Conservation (phyloP, 2,888 invertebrate genomes). For the Epirrhoe alternata region DNA sequence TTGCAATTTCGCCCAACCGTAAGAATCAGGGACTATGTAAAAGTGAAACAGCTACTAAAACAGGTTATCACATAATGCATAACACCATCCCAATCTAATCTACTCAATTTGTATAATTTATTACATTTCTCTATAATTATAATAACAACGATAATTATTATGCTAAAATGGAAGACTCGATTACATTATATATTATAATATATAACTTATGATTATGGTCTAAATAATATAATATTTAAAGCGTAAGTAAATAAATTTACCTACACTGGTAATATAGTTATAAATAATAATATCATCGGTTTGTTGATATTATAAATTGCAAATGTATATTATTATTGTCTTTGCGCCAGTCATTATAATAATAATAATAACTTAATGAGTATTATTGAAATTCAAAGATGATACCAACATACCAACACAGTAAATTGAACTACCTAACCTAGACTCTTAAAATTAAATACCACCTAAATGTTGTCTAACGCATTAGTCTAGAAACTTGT, state of each 20-base stretch:
- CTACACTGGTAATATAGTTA: background rate
- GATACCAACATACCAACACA: background rate
- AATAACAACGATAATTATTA: conserved; percentile 41
- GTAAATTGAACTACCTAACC: background rate
- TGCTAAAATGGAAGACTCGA: conserved; percentile 54
- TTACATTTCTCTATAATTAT: conserved; percentile 39
- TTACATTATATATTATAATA: conserved; percentile 33
- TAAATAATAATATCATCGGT: background rate
- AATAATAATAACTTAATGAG: too few relatives aligned
- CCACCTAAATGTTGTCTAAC: conserved; percentile 49
- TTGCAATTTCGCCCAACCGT: background rate
- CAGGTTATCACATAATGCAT: conserved; percentile 51
- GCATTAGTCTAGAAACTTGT: conserved; percentile 32
- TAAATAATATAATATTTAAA: background rate
- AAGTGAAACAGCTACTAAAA: conserved; percentile 46
- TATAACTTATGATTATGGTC: conserved; percentile 13
- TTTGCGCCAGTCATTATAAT: too few relatives aligned
- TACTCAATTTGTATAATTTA: conserved; percentile 55
- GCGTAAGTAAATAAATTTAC: background rate
- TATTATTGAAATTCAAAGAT: background rate
- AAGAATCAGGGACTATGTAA: conserved; percentile 16
- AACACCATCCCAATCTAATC: conserved; percentile 49
- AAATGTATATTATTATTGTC: background rate
- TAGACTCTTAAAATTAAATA: conserved; percentile 15
- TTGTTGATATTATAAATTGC: background rate